Evolutionary conservation across 2,888 invertebrate species (phyloP).

Genomic region (Drosophila anceps): DNA sequence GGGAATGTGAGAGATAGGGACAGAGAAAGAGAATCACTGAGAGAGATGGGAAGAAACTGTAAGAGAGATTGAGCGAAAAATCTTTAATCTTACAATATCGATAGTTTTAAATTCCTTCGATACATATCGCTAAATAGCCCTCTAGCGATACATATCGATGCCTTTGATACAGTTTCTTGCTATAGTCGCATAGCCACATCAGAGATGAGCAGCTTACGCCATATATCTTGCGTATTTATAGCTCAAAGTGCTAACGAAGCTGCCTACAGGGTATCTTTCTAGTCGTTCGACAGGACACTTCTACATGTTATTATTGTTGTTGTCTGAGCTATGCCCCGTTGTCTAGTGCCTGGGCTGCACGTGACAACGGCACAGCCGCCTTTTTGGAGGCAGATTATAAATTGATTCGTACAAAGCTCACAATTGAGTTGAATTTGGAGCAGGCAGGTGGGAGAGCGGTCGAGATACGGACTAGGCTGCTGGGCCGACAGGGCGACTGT

Average conservation of each 20-base stretch:
- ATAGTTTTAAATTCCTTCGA: neutral
- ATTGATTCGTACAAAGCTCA: slow-evolving; percentile 79
- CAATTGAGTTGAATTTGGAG: slow-evolving; percentile 79
- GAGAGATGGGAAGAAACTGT: too few relatives aligned
- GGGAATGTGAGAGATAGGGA: too few relatives aligned
- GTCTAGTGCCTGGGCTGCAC: slow-evolving; percentile 58
- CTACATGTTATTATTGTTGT: slow-evolving; percentile 21
- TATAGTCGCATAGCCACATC: too few relatives aligned
- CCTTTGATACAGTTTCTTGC: too few relatives aligned
- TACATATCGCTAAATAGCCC: too few relatives aligned
- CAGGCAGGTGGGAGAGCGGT: slow-evolving; percentile 41
- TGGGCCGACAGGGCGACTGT: neutral
- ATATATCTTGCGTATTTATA: too few relatives aligned
- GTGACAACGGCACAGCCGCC: slow-evolving; percentile 66
- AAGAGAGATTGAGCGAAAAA: too few relatives aligned
- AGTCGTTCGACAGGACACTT: neutral
- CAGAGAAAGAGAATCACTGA: too few relatives aligned
- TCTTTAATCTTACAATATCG: neutral
- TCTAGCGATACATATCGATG: too few relatives aligned
- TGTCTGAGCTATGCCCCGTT: slow-evolving; percentile 42
- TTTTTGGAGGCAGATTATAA: slow-evolving; percentile 71
- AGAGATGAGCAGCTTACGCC: too few relatives aligned
- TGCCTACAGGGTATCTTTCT: neutral
- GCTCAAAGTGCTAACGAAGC: neutral
- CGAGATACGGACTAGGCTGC: slow-evolving; percentile 4